These are phyloP conservation scores for Acronicta aceris DNA, from an alignment of 2,888 invertebrate species.

Conservation along the genomic window DNA sequence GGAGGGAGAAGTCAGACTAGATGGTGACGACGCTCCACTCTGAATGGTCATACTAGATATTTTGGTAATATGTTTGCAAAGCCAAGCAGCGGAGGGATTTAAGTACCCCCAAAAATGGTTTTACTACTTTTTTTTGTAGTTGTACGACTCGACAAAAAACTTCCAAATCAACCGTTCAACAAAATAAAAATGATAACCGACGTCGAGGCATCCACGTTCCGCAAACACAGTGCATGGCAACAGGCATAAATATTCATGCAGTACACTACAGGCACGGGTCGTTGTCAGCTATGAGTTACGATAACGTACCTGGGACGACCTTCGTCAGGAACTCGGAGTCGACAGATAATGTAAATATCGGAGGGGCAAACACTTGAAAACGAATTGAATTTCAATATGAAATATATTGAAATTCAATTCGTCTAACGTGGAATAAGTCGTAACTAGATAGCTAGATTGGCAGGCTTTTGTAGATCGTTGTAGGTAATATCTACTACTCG, in stretches of 20 bases:
- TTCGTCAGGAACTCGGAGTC: constrained; percentile 45
- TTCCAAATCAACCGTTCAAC: constrained; percentile 16
- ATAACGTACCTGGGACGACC: constrained; percentile 68
- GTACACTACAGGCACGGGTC: constrained; percentile 50
- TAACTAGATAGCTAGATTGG: background rate
- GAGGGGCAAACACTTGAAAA: constrained; percentile 21
- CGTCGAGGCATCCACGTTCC: constrained; percentile 26
- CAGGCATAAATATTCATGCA: constrained; percentile 52
- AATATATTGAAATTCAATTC: too few relatives aligned
- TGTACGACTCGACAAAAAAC: background rate
- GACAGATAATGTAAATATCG: constrained; percentile 39
- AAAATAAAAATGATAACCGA: constrained; percentile 21
- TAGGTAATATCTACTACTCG: background rate
- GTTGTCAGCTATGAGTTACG: constrained; percentile 50
- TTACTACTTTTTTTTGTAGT: background rate
- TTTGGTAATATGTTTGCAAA: too few relatives aligned
- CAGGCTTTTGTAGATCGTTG: constrained; percentile 1
- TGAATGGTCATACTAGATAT: too few relatives aligned
- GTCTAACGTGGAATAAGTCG: constrained; percentile 8
- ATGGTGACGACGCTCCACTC: too few relatives aligned
- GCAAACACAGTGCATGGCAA: constrained; percentile 42
- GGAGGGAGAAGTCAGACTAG: too few relatives aligned
- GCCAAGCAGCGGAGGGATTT: too few relatives aligned
- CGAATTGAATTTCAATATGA: constrained; percentile 37
- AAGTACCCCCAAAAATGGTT: too few relatives aligned